Evolutionary conservation across 2,113 vertebrate genomes (phyloP).

Genomic region (Siniperca chuatsi): DNA sequence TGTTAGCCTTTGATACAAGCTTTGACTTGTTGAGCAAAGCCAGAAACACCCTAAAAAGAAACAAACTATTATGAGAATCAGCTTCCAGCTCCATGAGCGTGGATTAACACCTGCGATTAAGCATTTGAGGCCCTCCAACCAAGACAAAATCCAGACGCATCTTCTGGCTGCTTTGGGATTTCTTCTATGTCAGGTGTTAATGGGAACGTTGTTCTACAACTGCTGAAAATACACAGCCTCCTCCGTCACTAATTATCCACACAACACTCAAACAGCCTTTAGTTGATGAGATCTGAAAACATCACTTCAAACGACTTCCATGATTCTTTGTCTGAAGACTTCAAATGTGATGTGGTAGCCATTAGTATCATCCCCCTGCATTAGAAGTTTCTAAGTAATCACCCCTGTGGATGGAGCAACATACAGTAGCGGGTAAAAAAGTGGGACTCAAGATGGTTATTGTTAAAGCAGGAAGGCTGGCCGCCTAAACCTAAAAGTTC

Average conservation of each 20-base stretch:
- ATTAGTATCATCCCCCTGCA: constrained; percentile 54
- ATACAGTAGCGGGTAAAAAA: constrained; percentile 50
- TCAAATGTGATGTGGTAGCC: constrained; percentile 65
- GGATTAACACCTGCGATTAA: constrained; percentile 71
- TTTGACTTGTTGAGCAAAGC: constrained; percentile 62
- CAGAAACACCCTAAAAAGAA: constrained; percentile 32
- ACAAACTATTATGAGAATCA: constrained; percentile 47
- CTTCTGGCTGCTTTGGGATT: constrained; percentile 74
- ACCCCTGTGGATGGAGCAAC: constrained; percentile 26
- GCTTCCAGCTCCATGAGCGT: constrained; percentile 42
- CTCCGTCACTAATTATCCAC: constrained; percentile 77
- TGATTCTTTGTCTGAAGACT: constrained; percentile 69
- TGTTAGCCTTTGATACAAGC: constrained; percentile 47
- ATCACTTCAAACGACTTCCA: constrained; percentile 77
- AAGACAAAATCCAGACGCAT: constrained; percentile 74
- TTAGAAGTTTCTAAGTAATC: constrained; percentile 62
- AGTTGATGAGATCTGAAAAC: constrained; percentile 82
- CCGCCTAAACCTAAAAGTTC: constrained; percentile 44
- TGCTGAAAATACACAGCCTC: constrained; percentile 70
- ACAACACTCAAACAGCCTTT: constrained; percentile 77
- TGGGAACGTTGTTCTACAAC: constrained; percentile 75
- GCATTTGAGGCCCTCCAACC: constrained; percentile 69
- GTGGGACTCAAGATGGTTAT: constrained; percentile 33
- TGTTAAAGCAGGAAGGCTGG: constrained; percentile 37
- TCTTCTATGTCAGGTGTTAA: constrained; percentile 78